Base-by-base conservation (phyloP, 2,113 vertebrate genomes). In the Syngnathus scovelli region DNA sequence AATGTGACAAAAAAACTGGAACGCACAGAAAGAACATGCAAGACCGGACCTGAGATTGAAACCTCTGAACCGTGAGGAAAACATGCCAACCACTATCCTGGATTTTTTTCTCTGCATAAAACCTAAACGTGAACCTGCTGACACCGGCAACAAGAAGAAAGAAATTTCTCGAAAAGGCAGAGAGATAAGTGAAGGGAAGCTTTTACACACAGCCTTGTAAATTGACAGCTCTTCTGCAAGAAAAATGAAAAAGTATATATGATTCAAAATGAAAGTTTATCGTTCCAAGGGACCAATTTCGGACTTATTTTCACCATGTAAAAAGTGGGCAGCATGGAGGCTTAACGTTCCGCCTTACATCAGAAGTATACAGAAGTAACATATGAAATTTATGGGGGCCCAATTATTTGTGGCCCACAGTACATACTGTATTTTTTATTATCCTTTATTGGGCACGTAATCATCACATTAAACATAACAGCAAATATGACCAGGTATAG, bases 231-330 rank as follows among this genome's bases (percentile, higher is more conserved):
- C 11, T 54, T 21, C 51, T 54, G 9, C n/a, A 23, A 21, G 51
- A 9, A 23, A 54, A 54, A 54, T 54, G 7, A 21, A 21, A 21
- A 23, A 10, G 5, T 12, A 15, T 3, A 46, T 21, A 54, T 52
- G 49, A 52, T n/a, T 52, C 49, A 52, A n/a, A 52, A 52, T 52
- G 49, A 52, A 52, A 52, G 19, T 52, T 19, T 52, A 52, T 52
- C 27, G 27, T 33, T 52, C 18, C 49, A 7, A 21, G 49, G 7
- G 49, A n/a, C 49, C 19, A 52, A 52, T 6, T 23, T 23, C 23
- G 23, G 23, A 23, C 23, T 23, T 23, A 23, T 23, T 23, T 23
- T 23, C 23, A 23, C 23, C 23, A 23, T 23, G 23, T 23, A 23
- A 23, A 23, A 15, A 16, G 44, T 48, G 44, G 44, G 44, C 49